phyloP scores from a whole-genome alignment of 2,797 vertebrate species.

The Phoeniculus purpureus region DNA sequence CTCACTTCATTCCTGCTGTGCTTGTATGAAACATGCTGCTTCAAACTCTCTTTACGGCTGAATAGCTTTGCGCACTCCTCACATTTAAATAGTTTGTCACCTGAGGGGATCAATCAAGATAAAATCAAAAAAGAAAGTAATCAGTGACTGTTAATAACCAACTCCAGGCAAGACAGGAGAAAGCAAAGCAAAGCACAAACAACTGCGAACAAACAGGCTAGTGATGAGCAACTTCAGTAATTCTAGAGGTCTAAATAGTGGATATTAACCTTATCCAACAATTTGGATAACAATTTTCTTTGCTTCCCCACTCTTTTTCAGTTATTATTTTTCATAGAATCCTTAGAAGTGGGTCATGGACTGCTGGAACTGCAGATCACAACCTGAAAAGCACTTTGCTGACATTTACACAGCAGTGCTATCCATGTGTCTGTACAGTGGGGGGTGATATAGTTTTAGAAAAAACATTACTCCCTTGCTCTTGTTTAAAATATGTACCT shows the following conservation, averaged over 20 bases:
- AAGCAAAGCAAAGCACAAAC: not conserved
- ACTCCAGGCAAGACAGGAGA: not conserved
- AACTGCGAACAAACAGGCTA: not conserved
- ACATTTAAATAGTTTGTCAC: constrained; percentile 97
- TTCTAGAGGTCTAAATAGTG: not conserved
- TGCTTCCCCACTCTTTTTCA: not conserved
- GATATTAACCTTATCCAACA: not conserved
- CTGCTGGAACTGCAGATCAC: not conserved
- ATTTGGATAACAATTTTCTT: not conserved
- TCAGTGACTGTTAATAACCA: constrained; percentile 5
- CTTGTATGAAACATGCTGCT: constrained; percentile 99
- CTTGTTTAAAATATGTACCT: not conserved
- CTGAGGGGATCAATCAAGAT: constrained; percentile 72
- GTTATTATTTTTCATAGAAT: not conserved
- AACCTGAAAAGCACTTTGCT: not conserved
- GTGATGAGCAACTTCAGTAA: not conserved
- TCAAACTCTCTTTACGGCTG: constrained; percentile 97
- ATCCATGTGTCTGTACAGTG: not conserved
- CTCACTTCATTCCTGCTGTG: constrained; percentile 94
- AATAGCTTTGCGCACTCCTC: constrained; percentile 97
- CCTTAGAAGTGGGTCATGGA: not conserved
- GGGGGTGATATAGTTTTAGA: not conserved
- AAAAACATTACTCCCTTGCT: not conserved
- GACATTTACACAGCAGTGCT: not conserved
- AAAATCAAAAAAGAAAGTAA: not conserved